Conservation (phyloP, 2,113 vertebrate species). For the Python bivittatus region DNA sequence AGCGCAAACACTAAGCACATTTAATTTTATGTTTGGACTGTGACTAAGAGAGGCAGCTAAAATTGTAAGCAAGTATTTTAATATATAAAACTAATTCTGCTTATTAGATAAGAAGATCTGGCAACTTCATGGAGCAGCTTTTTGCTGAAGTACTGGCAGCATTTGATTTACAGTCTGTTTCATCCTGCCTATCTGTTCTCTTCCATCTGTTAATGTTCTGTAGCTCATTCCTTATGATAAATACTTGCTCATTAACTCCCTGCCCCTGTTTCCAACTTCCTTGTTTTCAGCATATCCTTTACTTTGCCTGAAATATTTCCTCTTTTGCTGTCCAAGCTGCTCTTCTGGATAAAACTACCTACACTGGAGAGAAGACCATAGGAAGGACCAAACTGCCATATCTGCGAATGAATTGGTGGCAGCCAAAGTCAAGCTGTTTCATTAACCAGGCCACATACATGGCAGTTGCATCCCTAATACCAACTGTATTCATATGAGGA, state of each 20-base stretch:
- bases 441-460: neutral
- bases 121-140: slow-evolving; percentile 2
- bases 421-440: neutral
- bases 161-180: slow-evolving; percentile 27
- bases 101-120: slow-evolving; percentile 27
- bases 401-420: neutral
- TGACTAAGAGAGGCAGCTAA: slow-evolving; percentile 13
- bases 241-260: slow-evolving; percentile 20
- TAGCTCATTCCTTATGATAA: slow-evolving; percentile 23
- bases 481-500: neutral
- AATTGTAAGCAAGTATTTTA: slow-evolving; percentile 11
- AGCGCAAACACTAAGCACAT: neutral
- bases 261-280: neutral
- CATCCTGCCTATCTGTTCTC: slow-evolving; percentile 25
- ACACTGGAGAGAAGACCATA: neutral
- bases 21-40: neutral
- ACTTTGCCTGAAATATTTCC: neutral
- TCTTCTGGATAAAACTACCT: neutral
- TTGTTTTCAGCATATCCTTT: slow-evolving; percentile 17
- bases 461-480: neutral
- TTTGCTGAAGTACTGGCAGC: slow-evolving; percentile 25
- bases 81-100: slow-evolving; percentile 1
- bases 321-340: neutral
- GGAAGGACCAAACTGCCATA: neutral
- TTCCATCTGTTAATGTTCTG: slow-evolving; percentile 32